Percentiles rank a stretch among this genome's conserved stretches.
These are phyloP conservation scores for Wiebesia pumilae DNA, from an alignment of 1,140 invertebrate genomes.

Conservation along the genomic window DNA sequence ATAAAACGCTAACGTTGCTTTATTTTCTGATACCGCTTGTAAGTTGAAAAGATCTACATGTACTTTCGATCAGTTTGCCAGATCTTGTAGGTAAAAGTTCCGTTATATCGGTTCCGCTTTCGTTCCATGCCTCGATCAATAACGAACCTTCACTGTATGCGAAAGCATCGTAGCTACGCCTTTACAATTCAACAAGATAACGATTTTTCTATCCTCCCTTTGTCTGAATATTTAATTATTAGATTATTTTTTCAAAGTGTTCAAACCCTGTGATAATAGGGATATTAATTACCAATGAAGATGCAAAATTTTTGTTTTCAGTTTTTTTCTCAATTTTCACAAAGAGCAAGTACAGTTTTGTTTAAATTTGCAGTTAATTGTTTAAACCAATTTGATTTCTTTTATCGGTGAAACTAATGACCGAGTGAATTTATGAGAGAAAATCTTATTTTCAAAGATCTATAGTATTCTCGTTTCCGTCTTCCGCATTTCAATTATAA, in stretches of 20 bases:
- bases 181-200: neutral
- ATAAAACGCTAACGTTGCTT: neutral
- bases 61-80: conserved; percentile 9
- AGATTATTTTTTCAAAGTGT: neutral
- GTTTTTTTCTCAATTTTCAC: neutral
- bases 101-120: conserved; percentile 51
- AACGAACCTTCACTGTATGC: conserved; percentile 48
- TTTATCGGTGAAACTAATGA: neutral
- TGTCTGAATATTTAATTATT: neutral
- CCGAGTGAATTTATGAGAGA: neutral
- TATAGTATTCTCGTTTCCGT: too few relatives aligned
- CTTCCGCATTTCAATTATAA: too few relatives aligned
- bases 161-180: too few relatives aligned
- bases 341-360: neutral
- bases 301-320: neutral
- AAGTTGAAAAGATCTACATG: neutral
- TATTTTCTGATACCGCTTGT: neutral
- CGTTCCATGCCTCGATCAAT: conserved; percentile 56
- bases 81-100: conserved; percentile 11
- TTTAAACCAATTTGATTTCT: neutral
- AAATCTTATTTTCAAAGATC: neutral
- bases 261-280: neutral
- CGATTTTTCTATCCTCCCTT: neutral
- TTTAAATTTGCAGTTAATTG: neutral
- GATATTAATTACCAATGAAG: neutral